Evolutionary conservation across 1,140 invertebrate genomes (phyloP).

Genomic region (Drosophila sturtevanti): DNA sequence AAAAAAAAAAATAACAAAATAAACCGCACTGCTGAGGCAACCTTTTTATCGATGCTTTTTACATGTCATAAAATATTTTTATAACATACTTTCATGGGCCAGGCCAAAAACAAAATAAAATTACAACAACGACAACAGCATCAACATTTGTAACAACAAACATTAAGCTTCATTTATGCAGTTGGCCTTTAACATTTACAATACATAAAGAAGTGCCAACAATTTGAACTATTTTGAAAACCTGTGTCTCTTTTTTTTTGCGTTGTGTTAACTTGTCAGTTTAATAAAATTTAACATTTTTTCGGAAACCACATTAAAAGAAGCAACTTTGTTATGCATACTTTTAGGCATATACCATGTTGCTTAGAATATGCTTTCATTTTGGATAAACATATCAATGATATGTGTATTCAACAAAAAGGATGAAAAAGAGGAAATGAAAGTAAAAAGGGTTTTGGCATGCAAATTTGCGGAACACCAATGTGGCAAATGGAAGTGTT

Average conservation of each 20-base stretch:
- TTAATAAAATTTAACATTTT: conserved; percentile 6
- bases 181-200: conserved; percentile 52
- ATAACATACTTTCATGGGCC: conserved; percentile 70
- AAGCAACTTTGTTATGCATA: conserved; percentile 33
- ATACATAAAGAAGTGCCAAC: conserved; percentile 58
- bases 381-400: conserved; percentile 36
- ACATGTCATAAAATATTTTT: conserved; percentile 81
- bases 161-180: conserved; percentile 28
- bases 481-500: conserved; percentile 49
- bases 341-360: conserved; percentile 22
- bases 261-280: conserved; percentile 50
- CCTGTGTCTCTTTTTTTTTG: conserved; percentile 22
- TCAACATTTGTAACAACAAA: conserved; percentile 6
- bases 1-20: conserved; percentile 13
- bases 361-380: conserved; percentile 27
- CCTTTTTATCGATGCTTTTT: conserved; percentile 79
- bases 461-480: conserved; percentile 35
- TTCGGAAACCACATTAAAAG: neutral
- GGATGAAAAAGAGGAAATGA: neutral
- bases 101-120: conserved; percentile 28
- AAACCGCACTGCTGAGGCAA: conserved; percentile 40
- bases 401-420: neutral
- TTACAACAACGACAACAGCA: conserved; percentile 1
- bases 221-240: conserved; percentile 67
- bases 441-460: conserved; percentile 27